These are phyloP conservation scores for Marmota monax DNA, from an alignment of 2,113 vertebrate species.

Conservation along the genomic window DNA sequence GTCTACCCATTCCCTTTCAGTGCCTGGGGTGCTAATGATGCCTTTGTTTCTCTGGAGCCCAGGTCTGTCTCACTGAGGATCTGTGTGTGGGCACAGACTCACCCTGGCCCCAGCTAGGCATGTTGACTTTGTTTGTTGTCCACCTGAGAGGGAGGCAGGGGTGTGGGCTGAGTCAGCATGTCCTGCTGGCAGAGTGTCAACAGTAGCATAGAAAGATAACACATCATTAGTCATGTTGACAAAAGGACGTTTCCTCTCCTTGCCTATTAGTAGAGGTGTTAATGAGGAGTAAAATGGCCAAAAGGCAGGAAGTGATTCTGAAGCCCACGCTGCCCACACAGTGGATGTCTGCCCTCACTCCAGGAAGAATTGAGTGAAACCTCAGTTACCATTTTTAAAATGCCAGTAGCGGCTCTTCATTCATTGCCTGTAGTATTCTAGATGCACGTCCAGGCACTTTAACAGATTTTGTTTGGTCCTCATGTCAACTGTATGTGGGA, in stretches of 20 bases:
- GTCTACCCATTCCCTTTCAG: not conserved
- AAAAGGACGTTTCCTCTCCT: not conserved
- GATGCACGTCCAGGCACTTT: not conserved
- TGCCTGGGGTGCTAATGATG: not conserved
- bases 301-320: slow-evolving; percentile 37
- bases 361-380: not conserved
- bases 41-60: not conserved
- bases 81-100: not conserved
- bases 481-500: not conserved
- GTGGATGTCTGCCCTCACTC: not conserved
- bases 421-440: not conserved
- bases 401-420: not conserved
- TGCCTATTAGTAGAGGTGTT: slow-evolving; percentile 41
- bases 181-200: slow-evolving; percentile 31
- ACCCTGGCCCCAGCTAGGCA: accelerated
- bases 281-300: slow-evolving; percentile 58
- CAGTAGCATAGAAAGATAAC: slow-evolving; percentile 51
- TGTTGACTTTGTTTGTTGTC: not conserved
- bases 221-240: slow-evolving; percentile 55
- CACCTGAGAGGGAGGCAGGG: not conserved
- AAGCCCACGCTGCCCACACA: not conserved
- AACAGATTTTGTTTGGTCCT: not conserved
- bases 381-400: not conserved
- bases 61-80: accelerated
- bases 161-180: slow-evolving; percentile 36